These are phyloP conservation scores for Rapana venosa DNA, from an alignment of 2,888 invertebrate genomes.

Conservation along the genomic window DNA sequence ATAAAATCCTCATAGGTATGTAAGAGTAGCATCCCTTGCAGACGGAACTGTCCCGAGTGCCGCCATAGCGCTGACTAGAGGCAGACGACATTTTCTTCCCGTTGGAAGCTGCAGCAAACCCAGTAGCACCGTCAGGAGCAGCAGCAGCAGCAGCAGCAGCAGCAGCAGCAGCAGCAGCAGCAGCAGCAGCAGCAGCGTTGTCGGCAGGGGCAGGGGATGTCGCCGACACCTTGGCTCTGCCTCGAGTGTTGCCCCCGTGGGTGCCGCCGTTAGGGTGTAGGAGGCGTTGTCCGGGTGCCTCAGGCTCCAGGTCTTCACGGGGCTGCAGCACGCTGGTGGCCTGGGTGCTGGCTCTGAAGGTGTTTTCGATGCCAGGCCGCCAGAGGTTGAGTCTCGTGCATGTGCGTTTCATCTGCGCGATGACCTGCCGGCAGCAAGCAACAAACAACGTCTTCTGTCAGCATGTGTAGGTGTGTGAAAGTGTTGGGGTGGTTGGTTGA, in stretches of 20 bases:
- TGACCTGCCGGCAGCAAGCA: constrained; percentile 41
- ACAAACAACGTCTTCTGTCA: too few relatives aligned
- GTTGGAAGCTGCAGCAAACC: background rate
- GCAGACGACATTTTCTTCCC: background rate
- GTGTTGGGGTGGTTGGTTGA: too few relatives aligned
- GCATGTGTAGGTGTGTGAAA: too few relatives aligned
- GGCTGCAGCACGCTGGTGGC: constrained; percentile 50
- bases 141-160: too few relatives aligned
- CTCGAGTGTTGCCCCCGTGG: too few relatives aligned
- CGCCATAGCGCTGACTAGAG: background rate
- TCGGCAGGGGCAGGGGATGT: too few relatives aligned
- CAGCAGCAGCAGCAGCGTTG: too few relatives aligned
- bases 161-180: too few relatives aligned
- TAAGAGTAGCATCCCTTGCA: constrained; percentile 11
- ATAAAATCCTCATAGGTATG: background rate
- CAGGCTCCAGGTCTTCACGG: background rate
- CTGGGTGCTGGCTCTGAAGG: constrained; percentile 35
- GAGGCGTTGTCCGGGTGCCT: too few relatives aligned
- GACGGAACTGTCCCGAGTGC: background rate
- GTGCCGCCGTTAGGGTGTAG: too few relatives aligned
- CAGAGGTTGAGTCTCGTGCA: constrained; percentile 45
- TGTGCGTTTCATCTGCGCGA: constrained; percentile 49
- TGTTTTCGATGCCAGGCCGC: constrained; percentile 43
- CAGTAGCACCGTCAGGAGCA: too few relatives aligned
- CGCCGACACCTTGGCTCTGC: too few relatives aligned